phyloP scores from a whole-genome alignment of 2,888 invertebrate species.

The Sminthurinus aureus region DNA sequence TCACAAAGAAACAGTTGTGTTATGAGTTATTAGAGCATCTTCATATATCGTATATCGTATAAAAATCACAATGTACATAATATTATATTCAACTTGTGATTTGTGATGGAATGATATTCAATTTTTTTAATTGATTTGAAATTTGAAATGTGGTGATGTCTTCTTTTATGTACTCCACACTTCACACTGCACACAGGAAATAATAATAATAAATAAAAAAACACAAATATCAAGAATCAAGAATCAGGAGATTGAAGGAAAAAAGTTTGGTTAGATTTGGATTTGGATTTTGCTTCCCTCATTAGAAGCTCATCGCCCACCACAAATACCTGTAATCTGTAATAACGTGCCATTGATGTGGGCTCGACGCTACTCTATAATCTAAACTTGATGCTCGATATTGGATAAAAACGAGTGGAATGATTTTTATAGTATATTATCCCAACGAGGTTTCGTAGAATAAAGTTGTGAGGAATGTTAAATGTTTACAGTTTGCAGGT shows the following conservation, averaged over 20 bases:
- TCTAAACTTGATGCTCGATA: too few relatives aligned
- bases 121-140: neutral
- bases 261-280: neutral
- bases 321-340: neutral
- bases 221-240: neutral
- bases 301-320: neutral
- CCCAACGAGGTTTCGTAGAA: too few relatives aligned
- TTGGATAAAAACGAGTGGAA: too few relatives aligned
- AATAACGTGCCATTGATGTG: neutral
- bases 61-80: too few relatives aligned
- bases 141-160: neutral
- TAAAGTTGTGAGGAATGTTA: too few relatives aligned
- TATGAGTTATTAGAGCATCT: too few relatives aligned
- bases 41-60: too few relatives aligned
- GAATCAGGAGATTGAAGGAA: neutral
- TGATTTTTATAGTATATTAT: too few relatives aligned
- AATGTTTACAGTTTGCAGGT: too few relatives aligned
- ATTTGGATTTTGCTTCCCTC: neutral
- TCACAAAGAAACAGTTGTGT: too few relatives aligned
- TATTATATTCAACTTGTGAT: too few relatives aligned
- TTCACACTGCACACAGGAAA: neutral
- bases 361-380: too few relatives aligned
- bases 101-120: constrained; percentile 2
- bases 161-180: neutral
- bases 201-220: neutral